phyloP scores from a whole-genome alignment of 2,888 invertebrate species.

The Thymelicus acteon region DNA sequence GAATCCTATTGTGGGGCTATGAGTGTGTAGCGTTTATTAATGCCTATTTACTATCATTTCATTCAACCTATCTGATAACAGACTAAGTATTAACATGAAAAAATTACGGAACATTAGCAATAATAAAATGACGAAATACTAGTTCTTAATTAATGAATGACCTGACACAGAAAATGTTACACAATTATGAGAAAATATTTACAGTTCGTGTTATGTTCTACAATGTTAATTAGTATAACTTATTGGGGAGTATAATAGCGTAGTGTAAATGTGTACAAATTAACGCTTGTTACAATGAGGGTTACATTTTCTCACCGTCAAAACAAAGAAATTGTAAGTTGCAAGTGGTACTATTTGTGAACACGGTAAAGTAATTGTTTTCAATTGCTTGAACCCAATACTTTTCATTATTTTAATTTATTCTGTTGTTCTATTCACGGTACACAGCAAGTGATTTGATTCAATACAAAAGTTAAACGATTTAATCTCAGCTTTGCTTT shows the following conservation, averaged over 20 bases:
- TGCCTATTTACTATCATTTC: too few relatives aligned
- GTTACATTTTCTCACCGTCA: slow-evolving; percentile 34
- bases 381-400: not conserved
- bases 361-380: slow-evolving; percentile 19
- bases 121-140: not conserved
- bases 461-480: too few relatives aligned
- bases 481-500: too few relatives aligned
- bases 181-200: not conserved
- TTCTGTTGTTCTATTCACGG: not conserved
- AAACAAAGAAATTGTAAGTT: slow-evolving; percentile 21
- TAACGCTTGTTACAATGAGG: slow-evolving; percentile 19
- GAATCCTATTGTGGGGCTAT: too few relatives aligned
- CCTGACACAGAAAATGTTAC: not conserved
- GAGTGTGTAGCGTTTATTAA: too few relatives aligned
- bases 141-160: not conserved
- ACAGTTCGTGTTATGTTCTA: slow-evolving; percentile 2
- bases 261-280: slow-evolving; percentile 21
- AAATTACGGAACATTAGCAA: too few relatives aligned
- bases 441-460: not conserved
- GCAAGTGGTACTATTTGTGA: slow-evolving; percentile 9
- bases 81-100: too few relatives aligned
- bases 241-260: slow-evolving; percentile 5
- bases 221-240: slow-evolving; percentile 17
- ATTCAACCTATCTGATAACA: too few relatives aligned
- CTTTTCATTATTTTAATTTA: slow-evolving; percentile 14